phyloP scores from a whole-genome alignment of 2,888 invertebrate species.

The Orthosia incerta region DNA sequence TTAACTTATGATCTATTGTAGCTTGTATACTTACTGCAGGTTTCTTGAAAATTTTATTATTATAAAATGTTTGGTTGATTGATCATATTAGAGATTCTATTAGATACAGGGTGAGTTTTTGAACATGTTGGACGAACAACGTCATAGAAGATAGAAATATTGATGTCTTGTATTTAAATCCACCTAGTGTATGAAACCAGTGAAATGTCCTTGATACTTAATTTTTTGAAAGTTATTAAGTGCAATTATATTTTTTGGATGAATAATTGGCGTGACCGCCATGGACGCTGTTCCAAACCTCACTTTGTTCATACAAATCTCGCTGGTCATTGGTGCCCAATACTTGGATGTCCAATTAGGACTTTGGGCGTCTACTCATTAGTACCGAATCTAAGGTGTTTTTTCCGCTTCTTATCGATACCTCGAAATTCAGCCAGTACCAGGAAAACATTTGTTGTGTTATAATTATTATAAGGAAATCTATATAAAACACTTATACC shows the following conservation, averaged over 20 bases:
- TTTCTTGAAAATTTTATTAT: background rate
- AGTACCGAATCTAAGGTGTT: background rate
- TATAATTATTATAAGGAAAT: no score
- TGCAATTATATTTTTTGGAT: no score
- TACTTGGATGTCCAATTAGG: no score
- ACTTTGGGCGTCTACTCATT: background rate
- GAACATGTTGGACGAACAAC: background rate
- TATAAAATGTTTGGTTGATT: background rate
- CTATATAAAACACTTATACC: background rate
- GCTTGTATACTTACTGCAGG: slow-evolving; percentile 8
- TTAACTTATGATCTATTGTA: slow-evolving; percentile 1
- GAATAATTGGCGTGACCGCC: no score
- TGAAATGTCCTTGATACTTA: no score
- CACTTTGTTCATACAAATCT: background rate
- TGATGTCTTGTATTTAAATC: background rate
- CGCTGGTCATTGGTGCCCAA: background rate
- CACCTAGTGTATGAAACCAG: no score
- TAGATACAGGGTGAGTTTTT: background rate
- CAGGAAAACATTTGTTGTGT: background rate
- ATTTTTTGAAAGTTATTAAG: no score
- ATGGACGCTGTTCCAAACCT: background rate
- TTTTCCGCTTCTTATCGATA: background rate
- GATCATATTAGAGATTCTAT: background rate
- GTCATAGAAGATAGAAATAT: background rate
- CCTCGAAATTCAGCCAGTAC: background rate